phyloP scores from a whole-genome alignment of 2,113 vertebrate genomes.

The Gasterosteus aculeatus region DNA sequence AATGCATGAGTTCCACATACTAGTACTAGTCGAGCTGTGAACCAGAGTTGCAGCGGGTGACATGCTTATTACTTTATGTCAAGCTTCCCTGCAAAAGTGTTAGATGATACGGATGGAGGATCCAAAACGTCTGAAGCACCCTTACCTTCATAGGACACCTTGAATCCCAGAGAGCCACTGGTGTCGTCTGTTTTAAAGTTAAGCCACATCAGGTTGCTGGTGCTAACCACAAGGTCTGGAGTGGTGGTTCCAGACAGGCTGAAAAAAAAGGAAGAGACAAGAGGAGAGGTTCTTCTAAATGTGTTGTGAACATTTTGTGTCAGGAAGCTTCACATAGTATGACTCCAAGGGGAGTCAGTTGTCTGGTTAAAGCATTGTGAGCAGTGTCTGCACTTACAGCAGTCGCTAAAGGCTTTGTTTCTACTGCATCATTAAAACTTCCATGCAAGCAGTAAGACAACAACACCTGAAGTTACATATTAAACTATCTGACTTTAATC shows the following conservation, averaged over 20 bases:
- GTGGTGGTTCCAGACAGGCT: constrained; percentile 94
- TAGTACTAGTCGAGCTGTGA: background rate
- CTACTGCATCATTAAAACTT: constrained; percentile 29
- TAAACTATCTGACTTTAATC: constrained; percentile 36
- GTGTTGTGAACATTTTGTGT: background rate
- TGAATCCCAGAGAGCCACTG: constrained; percentile 94
- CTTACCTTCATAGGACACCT: constrained; percentile 94
- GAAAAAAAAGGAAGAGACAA: constrained; percentile 14
- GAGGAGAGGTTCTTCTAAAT: background rate
- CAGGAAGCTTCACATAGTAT: background rate
- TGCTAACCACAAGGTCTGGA: constrained; percentile 97
- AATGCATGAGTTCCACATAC: background rate
- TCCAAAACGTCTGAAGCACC: background rate
- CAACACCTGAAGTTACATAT: constrained; percentile 29
- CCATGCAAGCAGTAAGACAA: constrained; percentile 23
- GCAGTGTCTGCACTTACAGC: constrained; percentile 7
- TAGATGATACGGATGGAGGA: background rate
- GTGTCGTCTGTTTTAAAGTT: constrained; percentile 97
- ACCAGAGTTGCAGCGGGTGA: background rate
- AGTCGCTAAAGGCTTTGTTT: constrained; percentile 6
- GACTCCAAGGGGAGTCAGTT: background rate
- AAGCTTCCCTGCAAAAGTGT: background rate
- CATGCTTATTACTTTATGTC: background rate
- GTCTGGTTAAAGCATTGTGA: background rate
- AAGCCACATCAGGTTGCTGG: constrained; percentile 98